Evolutionary conservation across 2,888 invertebrate species (phyloP), one percentile per base, ranked within the genome.

Genomic region (Diploptera punctata): DNA sequence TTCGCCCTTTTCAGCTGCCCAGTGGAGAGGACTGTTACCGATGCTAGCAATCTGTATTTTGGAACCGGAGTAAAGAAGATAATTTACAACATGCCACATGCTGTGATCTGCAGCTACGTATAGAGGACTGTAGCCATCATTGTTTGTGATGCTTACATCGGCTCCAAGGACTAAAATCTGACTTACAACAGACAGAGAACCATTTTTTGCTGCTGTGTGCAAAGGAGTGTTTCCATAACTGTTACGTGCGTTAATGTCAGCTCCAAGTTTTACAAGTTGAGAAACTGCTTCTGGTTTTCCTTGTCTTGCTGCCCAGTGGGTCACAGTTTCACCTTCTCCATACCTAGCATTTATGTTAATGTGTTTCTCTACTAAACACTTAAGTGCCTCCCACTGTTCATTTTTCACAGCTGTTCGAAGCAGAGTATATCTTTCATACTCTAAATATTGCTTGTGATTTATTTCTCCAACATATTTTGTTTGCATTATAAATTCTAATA

Each of bases 241-340:
- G 18, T 47, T 47, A 10, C 47, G 47, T n/a, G n/a, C n/a, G n/a
- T 47, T 47, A n/a, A 47, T 47, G n/a, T 47, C 47, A n/a, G 47
- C 47, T 4, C n/a, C n/a, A 13, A 47, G 47, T 47, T n/a, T 3
- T n/a, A 47, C 47, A 4, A 47, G 47, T n/a, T 47, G 3, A n/a
- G 47, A n/a, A n/a, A 47, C n/a, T n/a, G 47, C 47, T 47, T 47
- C 9, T n/a, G 47, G 47, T 47, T 47, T 47, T 4, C 47, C 47
- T 47, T 47, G 47, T 47, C 47, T 47, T 47, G 47, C 47, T 47
- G 47, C 47, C 47, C 47, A 47, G n/a, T 47, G 47, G 3, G n/a
- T 7, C 7, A 47, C 18, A 4, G 47, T 47, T 7, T 47, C 47
- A 13, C 47, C 47, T 47, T 47, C 47, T 13, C 47, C 47, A n/a